A percentile compares a stretch with the other conserved stretches of the same genome.
Conservation (phyloP, 1,140 invertebrate genomes). For the Propsilocerus akamusi region DNA sequence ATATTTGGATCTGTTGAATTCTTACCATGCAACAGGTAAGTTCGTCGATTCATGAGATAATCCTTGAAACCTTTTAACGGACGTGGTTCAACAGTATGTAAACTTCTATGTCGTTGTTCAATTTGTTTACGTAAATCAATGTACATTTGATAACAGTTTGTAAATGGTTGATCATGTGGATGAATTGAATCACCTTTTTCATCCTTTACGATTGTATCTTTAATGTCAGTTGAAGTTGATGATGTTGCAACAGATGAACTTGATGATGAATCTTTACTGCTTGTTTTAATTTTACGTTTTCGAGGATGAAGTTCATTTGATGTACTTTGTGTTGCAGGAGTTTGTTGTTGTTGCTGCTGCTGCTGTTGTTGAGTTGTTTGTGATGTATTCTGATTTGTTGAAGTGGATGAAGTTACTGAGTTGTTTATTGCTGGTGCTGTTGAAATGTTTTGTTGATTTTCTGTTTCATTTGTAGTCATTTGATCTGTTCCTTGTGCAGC, state of each 20-base stretch:
- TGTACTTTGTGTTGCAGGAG: slow-evolving; percentile 19
- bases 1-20: slow-evolving; percentile 57
- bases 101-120: slow-evolving; percentile 54
- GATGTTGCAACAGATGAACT: slow-evolving; percentile 14
- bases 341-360: slow-evolving; percentile 6
- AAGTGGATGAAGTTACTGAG: not conserved
- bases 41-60: slow-evolving; percentile 84
- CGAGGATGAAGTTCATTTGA: slow-evolving; percentile 63
- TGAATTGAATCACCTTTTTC: slow-evolving; percentile 10
- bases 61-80: slow-evolving; percentile 91
- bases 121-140: slow-evolving; percentile 87
- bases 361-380: not conserved
- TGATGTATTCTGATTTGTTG: not conserved
- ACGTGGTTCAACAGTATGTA: slow-evolving; percentile 82
- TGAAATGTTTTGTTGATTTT: slow-evolving; percentile 6
- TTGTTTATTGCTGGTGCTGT: not conserved
- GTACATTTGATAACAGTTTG: slow-evolving; percentile 83
- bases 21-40: slow-evolving; percentile 76
- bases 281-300: slow-evolving; percentile 75
- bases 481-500: slow-evolving; percentile 18
- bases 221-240: slow-evolving; percentile 18
- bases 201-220: slow-evolving; percentile 9
- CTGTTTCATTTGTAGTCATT: slow-evolving; percentile 16
- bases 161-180: slow-evolving; percentile 59
- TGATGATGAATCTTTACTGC: slow-evolving; percentile 29